Base-by-base conservation (phyloP, 1,140 invertebrate genomes). In the Oryctes rhinoceros region DNA sequence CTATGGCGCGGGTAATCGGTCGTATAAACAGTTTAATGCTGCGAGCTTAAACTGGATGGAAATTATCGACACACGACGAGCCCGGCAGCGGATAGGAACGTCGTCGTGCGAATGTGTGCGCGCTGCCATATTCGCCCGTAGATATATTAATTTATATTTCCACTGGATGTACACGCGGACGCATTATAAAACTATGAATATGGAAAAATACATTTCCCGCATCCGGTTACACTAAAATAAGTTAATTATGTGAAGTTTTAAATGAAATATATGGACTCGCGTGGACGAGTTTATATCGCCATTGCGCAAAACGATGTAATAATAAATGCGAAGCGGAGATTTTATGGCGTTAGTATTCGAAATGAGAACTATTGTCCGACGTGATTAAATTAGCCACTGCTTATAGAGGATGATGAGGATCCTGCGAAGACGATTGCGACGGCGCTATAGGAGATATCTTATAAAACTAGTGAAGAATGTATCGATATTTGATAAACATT, bases 61-160 rank as follows among this genome's bases (percentile, higher is more conserved):
- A 59, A 59, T 59, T 59, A 59, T 59, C 53, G 53, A 18, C 18
- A 18, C 53, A 18, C 53, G 53, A 18, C 13, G 5, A 18, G 7
- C 18, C 20, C 53, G 53, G 15, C 18, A n/a, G 53, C 39, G 39
- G 39, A 44, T 44, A 44, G 39, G 5, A 44, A 44, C 39, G 9
- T 0, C 39, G 39, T 44, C 5, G 5, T 44, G 9, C 39, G 39
- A 44, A 44, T 44, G 39, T 44, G 39, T 44, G 39, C 53, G 53
- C 53, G n/a, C 5, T 7, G 53, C 7, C 53, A 18, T 59, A 59
- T 59, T 59, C n/a, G n/a, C 49, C n/a, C 49, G 49, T 13, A 30
- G 24, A 30, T 30, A 53, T 18, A 59, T 59, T 59, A 59, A 59
- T 59, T 59, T 59, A 59, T 59, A 59, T 59, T 59, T 59, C 53